phyloP scores from a whole-genome alignment of 2,888 invertebrate species.

The Xanthostigma xanthostigma region DNA sequence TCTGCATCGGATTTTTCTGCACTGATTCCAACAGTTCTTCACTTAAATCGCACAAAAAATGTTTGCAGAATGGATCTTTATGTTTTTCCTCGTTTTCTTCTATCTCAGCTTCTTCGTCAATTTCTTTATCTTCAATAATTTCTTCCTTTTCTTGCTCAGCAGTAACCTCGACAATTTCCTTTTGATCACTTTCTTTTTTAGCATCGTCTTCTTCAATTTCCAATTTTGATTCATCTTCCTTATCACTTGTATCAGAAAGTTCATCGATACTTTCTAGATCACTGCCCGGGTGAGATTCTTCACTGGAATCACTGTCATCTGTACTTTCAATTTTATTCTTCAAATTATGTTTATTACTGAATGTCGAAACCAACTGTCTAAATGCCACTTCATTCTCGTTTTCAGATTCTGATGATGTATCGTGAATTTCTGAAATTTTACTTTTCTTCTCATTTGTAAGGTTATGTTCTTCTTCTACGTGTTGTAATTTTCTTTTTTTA shows the following conservation, averaged over 20 bases:
- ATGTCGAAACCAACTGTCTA: not conserved
- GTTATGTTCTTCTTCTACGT: not conserved
- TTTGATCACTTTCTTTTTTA: constrained; percentile 7
- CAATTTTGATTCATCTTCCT: constrained; percentile 11
- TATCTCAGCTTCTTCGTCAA: constrained; percentile 15
- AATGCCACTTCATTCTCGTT: constrained; percentile 5
- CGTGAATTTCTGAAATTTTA: constrained; percentile 13
- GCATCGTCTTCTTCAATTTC: constrained; percentile 17
- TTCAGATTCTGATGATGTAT: constrained; percentile 14
- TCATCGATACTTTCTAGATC: not conserved
- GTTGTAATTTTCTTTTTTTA: not conserved
- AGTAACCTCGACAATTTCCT: constrained; percentile 6
- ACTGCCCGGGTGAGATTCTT: not conserved
- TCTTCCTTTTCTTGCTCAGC: constrained; percentile 3
- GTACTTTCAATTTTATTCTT: not conserved
- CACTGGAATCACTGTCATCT: not conserved
- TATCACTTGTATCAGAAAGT: constrained; percentile 16
- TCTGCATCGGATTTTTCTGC: constrained; percentile 32
- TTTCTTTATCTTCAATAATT: constrained; percentile 7
- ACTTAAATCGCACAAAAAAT: constrained; percentile 50
- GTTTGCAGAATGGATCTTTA: constrained; percentile 51
- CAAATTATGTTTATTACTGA: not conserved
- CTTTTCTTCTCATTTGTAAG: constrained; percentile 12
- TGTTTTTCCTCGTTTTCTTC: constrained; percentile 24
- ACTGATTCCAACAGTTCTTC: constrained; percentile 45